Percentiles rank a stretch among this genome's conserved stretches.
Conservation (phyloP, 2,113 vertebrate genomes). For the Todiramphus chloris region DNA sequence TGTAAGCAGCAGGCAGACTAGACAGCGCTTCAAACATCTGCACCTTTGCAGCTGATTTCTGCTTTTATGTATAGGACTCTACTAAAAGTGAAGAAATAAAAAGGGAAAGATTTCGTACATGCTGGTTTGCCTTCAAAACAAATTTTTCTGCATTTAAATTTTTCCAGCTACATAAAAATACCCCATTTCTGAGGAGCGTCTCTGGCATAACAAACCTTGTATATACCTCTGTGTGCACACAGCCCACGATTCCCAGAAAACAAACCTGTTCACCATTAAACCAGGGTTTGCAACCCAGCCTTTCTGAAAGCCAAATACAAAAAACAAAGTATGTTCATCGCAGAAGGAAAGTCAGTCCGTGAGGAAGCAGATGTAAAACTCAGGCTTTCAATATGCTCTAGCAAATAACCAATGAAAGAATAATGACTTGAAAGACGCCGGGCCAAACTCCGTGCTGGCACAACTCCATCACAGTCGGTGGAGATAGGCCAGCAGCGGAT, state of each 20-base stretch:
- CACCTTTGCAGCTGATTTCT: not conserved
- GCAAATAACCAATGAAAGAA: conserved; percentile 30
- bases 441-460: not conserved
- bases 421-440: not conserved
- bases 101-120: not conserved
- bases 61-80: not conserved
- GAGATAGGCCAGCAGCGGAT: conserved; percentile 3
- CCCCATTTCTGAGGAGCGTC: not conserved
- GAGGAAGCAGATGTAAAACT: not conserved
- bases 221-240: not conserved
- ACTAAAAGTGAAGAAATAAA: not conserved
- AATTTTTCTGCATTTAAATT: not conserved
- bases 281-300: fast-evolving
- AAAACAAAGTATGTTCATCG: not conserved
- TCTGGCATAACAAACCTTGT: not conserved
- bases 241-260: fast-evolving
- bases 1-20: not conserved
- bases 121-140: not conserved
- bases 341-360: not conserved
- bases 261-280: not conserved
- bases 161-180: not conserved
- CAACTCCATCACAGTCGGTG: not conserved
- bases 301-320: not conserved
- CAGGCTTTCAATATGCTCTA: not conserved
- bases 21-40: fast-evolving